These are phyloP conservation scores for Caenorhabditis sulstoni DNA, from an alignment of 2,888 invertebrate genomes.

Conservation along the genomic window DNA sequence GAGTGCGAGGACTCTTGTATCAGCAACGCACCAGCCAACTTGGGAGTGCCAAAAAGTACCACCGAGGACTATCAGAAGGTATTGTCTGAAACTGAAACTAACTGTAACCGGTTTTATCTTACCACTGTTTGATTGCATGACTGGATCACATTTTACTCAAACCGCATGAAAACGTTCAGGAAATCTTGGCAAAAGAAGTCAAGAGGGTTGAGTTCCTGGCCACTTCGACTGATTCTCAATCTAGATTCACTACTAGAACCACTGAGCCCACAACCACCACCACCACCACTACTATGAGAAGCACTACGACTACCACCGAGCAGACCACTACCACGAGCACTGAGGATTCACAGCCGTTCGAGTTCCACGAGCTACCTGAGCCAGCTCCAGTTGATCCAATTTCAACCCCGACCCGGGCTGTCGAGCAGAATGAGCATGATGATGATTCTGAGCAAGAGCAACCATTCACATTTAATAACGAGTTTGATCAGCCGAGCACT, in stretches of 20 bases:
- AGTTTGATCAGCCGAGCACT: constrained; percentile 17
- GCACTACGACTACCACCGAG: constrained; percentile 46
- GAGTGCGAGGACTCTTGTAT: constrained; percentile 80
- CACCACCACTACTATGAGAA: constrained; percentile 15
- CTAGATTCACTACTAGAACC: constrained; percentile 15
- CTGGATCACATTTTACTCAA: too few species aligned
- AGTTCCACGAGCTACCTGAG: constrained; percentile 28
- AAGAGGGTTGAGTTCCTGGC: constrained; percentile 51
- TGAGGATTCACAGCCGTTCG: constrained; percentile 40
- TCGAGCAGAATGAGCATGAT: too few species aligned
- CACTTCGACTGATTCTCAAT: constrained; percentile 30
- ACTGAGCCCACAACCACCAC: constrained; percentile 27
- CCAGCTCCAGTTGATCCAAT: background rate
- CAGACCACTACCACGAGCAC: constrained; percentile 38
- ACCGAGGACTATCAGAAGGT: constrained; percentile 57
- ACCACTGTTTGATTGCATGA: too few species aligned
- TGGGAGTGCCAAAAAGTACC: constrained; percentile 61
- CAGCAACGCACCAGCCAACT: constrained; percentile 60
- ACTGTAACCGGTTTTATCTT: background rate
- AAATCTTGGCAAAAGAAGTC: constrained; percentile 51
- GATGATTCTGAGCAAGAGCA: constrained; percentile 36
- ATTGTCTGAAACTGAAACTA: background rate
- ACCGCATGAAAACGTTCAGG: constrained; percentile 20
- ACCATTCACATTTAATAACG: constrained; percentile 51
- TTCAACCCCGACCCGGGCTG: background rate